phyloP scores from a whole-genome alignment of 2,888 invertebrate genomes.

The Zele albiditarsus region DNA sequence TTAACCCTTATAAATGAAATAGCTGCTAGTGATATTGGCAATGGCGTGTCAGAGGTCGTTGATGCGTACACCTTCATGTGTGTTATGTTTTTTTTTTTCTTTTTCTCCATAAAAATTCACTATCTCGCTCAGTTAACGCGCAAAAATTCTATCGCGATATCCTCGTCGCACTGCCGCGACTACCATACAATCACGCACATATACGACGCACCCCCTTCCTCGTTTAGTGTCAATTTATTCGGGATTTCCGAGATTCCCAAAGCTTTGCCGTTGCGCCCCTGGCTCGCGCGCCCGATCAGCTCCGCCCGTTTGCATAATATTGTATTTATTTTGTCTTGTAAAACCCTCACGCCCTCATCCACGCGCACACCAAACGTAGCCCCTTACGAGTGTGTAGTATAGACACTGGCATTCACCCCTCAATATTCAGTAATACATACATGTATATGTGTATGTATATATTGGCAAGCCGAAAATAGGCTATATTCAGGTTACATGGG shows the following conservation, averaged over 20 bases:
- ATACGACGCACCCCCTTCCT: conserved; percentile 56
- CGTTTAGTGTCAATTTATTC: conserved; percentile 74
- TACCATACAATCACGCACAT: conserved; percentile 19
- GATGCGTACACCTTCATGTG: conserved; percentile 37
- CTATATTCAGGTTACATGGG: conserved; percentile 44
- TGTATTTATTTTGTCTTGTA: conserved; percentile 73
- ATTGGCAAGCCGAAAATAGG: conserved; percentile 40
- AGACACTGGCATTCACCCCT: conserved; percentile 26
- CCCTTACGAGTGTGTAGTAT: conserved; percentile 28
- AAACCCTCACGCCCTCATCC: conserved; percentile 53
- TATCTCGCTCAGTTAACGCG: conserved; percentile 28
- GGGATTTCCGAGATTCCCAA: conserved; percentile 72
- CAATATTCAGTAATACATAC: conserved; percentile 25
- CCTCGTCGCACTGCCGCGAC: conserved; percentile 31
- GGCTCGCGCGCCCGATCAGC: conserved; percentile 62
- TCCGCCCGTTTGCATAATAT: conserved; percentile 73
- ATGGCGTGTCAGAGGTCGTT: conserved; percentile 58
- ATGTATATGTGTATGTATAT: background rate
- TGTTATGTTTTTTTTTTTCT: conserved; percentile 33
- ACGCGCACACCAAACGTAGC: conserved; percentile 50
- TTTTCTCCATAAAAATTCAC: conserved; percentile 36
- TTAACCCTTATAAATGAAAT: conserved; percentile 64
- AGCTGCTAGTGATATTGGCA: conserved; percentile 70
- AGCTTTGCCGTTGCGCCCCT: conserved; percentile 64
- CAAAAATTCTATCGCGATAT: conserved; percentile 21